A percentile compares a stretch with the other conserved stretches of the same genome.
Evolutionary conservation across 2,797 vertebrate genomes (phyloP).

Genomic region (Sebastolobus alascanus): DNA sequence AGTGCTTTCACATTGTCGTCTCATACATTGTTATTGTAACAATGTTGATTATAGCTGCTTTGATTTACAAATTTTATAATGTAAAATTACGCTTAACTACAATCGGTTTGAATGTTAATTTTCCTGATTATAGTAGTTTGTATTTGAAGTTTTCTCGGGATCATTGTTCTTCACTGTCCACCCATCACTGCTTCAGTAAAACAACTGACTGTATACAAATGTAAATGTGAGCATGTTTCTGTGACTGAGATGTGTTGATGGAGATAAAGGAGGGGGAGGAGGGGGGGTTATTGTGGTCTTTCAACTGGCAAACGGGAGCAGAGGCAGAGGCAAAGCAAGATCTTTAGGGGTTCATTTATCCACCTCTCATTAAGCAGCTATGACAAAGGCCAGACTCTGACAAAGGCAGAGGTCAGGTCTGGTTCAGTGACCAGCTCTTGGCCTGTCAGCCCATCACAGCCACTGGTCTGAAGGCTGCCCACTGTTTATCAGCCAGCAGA

Average conservation of each 20-base stretch:
- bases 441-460: slow-evolving; percentile 82
- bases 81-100: not conserved
- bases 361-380: slow-evolving; percentile 84
- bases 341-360: slow-evolving; percentile 73
- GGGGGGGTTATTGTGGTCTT: slow-evolving; percentile 44
- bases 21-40: not conserved
- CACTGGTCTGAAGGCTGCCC: slow-evolving; percentile 75
- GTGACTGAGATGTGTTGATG: slow-evolving; percentile 52
- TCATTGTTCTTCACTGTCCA: not conserved
- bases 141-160: not conserved
- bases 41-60: not conserved
- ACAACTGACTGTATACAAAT: slow-evolving; percentile 4
- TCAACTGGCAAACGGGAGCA: slow-evolving; percentile 69
- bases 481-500: slow-evolving; percentile 77
- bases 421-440: slow-evolving; percentile 83
- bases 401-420: slow-evolving; percentile 84
- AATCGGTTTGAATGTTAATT: not conserved
- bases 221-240: slow-evolving; percentile 36
- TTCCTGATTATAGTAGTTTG: not conserved
- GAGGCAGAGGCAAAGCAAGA: slow-evolving; percentile 63
- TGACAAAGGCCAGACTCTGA: slow-evolving; percentile 82
- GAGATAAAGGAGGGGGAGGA: slow-evolving; percentile 42
- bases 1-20: not conserved
- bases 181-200: slow-evolving; percentile 6
- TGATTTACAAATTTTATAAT: not conserved